phyloP scores from a whole-genome alignment of 2,797 vertebrate genomes.

The Chanos chanos region DNA sequence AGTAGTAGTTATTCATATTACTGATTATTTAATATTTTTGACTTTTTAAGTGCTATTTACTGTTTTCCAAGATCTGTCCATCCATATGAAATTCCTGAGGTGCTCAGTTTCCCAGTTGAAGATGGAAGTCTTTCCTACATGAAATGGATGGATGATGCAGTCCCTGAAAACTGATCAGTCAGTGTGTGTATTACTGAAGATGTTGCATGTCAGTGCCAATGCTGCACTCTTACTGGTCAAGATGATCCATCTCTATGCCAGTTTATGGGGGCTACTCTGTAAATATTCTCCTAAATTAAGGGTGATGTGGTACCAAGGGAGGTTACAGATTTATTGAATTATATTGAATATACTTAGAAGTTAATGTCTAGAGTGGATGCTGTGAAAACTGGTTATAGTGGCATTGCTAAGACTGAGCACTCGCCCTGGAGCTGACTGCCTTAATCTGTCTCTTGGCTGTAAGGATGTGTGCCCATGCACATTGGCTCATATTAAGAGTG shows the following conservation, averaged over 20 bases:
- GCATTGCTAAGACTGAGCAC: too few species aligned
- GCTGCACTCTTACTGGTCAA: slow-evolving; percentile 1
- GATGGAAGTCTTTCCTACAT: slow-evolving; percentile 75
- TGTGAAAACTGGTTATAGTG: too few species aligned
- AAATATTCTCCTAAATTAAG: too few species aligned
- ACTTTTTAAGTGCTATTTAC: background rate
- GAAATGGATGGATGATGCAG: slow-evolving; percentile 79
- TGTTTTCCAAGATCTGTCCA: slow-evolving; percentile 73
- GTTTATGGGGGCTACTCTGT: background rate
- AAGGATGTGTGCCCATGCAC: too few species aligned
- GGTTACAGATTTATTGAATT: too few species aligned
- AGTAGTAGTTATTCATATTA: background rate
- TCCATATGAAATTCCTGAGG: slow-evolving; percentile 81
- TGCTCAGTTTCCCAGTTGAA: slow-evolving; percentile 79
- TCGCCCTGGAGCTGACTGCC: too few species aligned
- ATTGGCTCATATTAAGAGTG: too few species aligned
- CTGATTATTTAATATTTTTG: background rate
- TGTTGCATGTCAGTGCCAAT: background rate
- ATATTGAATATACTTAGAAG: too few species aligned
- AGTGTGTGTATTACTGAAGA: background rate
- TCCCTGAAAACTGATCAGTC: slow-evolving; percentile 62
- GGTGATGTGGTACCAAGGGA: background rate
- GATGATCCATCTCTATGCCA: slow-evolving; percentile 2
- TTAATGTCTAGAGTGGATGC: too few species aligned
- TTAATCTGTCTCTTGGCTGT: too few species aligned